Base-by-base conservation (phyloP, 2,113 vertebrate species). In the Heliornis fulica region DNA sequence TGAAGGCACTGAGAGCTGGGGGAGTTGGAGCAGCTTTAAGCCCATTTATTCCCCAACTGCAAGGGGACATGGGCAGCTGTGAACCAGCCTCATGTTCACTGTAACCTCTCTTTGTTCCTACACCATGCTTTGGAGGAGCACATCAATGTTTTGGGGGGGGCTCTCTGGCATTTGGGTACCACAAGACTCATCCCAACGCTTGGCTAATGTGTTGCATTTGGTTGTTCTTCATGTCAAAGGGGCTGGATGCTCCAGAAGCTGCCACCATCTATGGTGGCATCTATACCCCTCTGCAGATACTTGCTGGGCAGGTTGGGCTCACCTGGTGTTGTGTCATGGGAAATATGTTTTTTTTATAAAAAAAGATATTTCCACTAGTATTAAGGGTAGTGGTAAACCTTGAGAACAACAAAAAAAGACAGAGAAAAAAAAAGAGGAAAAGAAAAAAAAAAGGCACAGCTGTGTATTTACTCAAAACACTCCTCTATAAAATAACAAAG, bases 381-480 rank as follows among this genome's bases (percentile, higher is more conserved):
- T 36, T 40, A 84, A 50, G 2, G 2, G 32, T 5, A 46, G 36
- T 6, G 13, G 28, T 21, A 60, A 83, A 69, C 7, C 79, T 43
- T 36, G n/a, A 45, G 40, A 15, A 16, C 4, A 68, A 36, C 40
- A 34, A 34, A 26, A 50, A 61, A 15, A 28, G 6, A 53, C 32
- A 20, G 15, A 74, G 72, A 50, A 25, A 25, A 15, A 26, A 28
- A 51, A 51, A 26, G 16, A 21, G 31, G 29, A 16, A 48, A n/a
- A 18, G 17, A 31, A 43, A 59, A 38, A 0, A 45, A 0, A 4
- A 60, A 74, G 81, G 54, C 20, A 56, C 21, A 68, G 59, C 43
- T 63, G 71, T 86, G 56, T 96, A 23, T 95, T 97, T 96, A 96
- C 83, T 78, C 76, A 75, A 78, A 94, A 81, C 88, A 87, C 60